Percentiles rank a stretch among this genome's conserved stretches.
Conservation (phyloP, 2,113 vertebrate species). For the Oryzias curvinotus region DNA sequence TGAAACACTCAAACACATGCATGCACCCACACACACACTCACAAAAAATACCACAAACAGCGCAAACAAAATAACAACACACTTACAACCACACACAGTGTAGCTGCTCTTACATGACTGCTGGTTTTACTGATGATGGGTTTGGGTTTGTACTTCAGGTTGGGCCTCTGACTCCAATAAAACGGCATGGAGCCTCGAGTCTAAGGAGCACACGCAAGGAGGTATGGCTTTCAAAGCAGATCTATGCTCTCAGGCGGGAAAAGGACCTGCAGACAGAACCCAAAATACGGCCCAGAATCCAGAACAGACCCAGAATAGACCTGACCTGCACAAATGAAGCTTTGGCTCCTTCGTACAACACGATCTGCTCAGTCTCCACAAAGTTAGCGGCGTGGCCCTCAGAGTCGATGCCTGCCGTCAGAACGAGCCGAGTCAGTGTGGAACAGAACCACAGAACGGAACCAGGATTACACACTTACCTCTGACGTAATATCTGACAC, state of each 20-base stretch:
- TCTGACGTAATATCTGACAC: constrained; percentile 96
- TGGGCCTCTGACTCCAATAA: constrained; percentile 98
- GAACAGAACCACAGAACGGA: not conserved
- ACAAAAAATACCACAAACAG: not conserved
- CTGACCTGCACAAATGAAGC: constrained; percentile 91
- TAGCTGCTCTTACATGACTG: constrained; percentile 71
- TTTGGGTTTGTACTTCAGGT: constrained; percentile 95
- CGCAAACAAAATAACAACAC: not conserved
- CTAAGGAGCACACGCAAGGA: constrained; percentile 33
- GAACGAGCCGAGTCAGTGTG: not conserved
- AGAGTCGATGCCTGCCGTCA: constrained; percentile 89
- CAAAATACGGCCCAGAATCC: no score
- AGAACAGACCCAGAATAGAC: not conserved
- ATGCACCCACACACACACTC: no score
- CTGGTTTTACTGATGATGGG: constrained; percentile 93
- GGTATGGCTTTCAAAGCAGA: no score
- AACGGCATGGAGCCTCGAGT: constrained; percentile 97
- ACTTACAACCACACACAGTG: not conserved
- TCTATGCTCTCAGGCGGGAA: no score
- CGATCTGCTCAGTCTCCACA: constrained; percentile 96
- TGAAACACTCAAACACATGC: no score
- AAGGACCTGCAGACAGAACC: no score
- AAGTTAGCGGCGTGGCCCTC: constrained; percentile 98
- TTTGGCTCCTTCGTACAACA: constrained; percentile 87
- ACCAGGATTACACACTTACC: constrained; percentile 71